phyloP scores from a whole-genome alignment of 2,888 invertebrate species.

The Ceramica pisi region DNA sequence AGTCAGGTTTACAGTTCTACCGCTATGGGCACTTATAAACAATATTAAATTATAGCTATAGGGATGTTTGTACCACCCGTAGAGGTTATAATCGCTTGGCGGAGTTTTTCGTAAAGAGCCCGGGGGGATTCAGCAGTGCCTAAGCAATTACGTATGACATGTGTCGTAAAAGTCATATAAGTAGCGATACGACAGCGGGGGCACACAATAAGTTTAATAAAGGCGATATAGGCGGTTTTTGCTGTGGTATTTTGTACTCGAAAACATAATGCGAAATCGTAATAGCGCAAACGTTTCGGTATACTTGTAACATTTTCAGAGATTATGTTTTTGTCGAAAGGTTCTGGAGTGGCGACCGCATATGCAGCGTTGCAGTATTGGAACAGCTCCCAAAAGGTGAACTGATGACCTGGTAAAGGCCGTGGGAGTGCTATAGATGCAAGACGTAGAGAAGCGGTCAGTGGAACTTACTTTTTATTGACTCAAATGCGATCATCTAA shows the following conservation, averaged over 20 bases:
- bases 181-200: conserved; percentile 73
- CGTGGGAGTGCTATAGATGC: too few relatives aligned
- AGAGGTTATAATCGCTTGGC: conserved; percentile 76
- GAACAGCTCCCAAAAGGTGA: too few relatives aligned
- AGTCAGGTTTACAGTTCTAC: conserved; percentile 7
- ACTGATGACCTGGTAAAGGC: too few relatives aligned
- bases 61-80: conserved; percentile 60
- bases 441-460: too few relatives aligned
- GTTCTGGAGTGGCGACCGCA: too few relatives aligned
- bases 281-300: conserved; percentile 3
- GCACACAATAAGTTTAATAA: conserved; percentile 78
- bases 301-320: not conserved
- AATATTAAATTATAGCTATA: conserved; percentile 42
- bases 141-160: conserved; percentile 86
- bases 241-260: conserved; percentile 52
- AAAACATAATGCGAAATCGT: conserved; percentile 46
- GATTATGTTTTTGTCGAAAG: not conserved
- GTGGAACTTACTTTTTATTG: too few relatives aligned
- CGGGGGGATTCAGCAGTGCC: conserved; percentile 77
- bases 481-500: too few relatives aligned
- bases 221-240: conserved; percentile 67
- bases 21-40: conserved; percentile 30
- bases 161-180: conserved; percentile 79
- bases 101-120: conserved; percentile 69
- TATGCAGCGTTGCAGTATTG: too few relatives aligned